Base-by-base conservation (phyloP, 2,888 invertebrate species). In the Silvanus unidentatus region DNA sequence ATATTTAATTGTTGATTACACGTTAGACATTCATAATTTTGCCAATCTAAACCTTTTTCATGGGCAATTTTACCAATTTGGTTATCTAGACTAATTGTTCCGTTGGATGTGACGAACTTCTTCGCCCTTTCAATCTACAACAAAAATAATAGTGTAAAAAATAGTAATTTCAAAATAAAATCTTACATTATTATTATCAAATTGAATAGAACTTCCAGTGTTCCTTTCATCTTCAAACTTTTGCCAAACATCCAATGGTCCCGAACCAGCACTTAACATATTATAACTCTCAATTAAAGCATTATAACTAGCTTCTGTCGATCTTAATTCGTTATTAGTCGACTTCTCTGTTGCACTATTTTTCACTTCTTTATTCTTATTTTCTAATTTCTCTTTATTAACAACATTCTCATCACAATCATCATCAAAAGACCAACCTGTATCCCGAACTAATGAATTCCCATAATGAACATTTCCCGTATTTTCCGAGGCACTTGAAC, bases 21-120 rank as follows among this genome's bases (percentile, higher is more conserved):
- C 37, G 79, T 79, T 54, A 82, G 80, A 66, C 96, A 96, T 54
- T 86, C 80, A 71, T 91, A 96, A 63, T 92, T 88, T 68, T 96
- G 95, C 11, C 75, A 68, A 69, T 92, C 89, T 14, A 96, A 73
- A 0, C 95, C 95, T 49, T 80, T 80, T 68, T 96, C 95, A 39
- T 76, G 77, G 0, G 86, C 78, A 42, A 91, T 71, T 52, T 74
- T 76, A 13, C 84, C 84, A 22, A 88, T 64, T 56, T 84, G 81
- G 36, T 77, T 75, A 8, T 84, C 78, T 71, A 88, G 75, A 55
- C 74, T 74, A 47, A 43, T 8, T n/a, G 35, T 15, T 16, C 8
- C 12, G 12, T 35, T 42, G 15, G 10, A 13, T 15, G 16, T 22
- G 3, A 22, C 10, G 12, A 11, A 4, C n/a, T 11, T 9, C n/a